Base-by-base conservation (phyloP, 2,113 vertebrate species). In the Isurus oxyrinchus region DNA sequence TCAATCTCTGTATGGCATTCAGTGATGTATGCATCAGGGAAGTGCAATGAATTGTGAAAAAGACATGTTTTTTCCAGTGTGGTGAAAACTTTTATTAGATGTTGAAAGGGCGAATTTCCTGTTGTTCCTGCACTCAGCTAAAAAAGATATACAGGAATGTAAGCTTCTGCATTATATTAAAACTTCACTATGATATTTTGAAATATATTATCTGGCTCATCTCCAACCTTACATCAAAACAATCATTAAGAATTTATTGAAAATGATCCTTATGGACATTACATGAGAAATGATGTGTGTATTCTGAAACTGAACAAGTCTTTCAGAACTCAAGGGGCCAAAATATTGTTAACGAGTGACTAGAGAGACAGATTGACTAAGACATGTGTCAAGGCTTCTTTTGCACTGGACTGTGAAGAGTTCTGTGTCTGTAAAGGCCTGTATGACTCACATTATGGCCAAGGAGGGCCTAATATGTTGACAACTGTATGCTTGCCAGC, bases 351-450 rank as follows among this genome's bases (percentile, higher is more conserved):
- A 57, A 57, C 87, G 35, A 59, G 87, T 90, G 49, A 90, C 87
- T 90, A 57, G 53, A 90, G 2, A 59, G 87, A 57, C 55, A 57
- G 55, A 90, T 90, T 90, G 87, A 57, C 25, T 2, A 31, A 53
- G 87, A 90, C 27, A 90, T 90, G 87, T 90, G 53, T 90, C 87
- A 90, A 57, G 87, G 11, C 53, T 59, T 57, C 53, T 21, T 84
- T 57, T 53, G 27, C 53, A 90, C 87, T 90, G 87, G 87, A 90
- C 25, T 35, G 87, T 90, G 87, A 90, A 90, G 53, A 49, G 84
- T 19, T 21, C 5, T 84, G 81, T 84, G 16, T 21, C 27, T 27
- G 53, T 4, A 13, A 0, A 31, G 53, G 25, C 25, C 87, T 90
- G 84, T 87, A 23, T 49, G 84, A 87, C 72, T 76, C 72, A 35